Base-by-base conservation (phyloP, 2,888 invertebrate species). In the Galeopsomyia nigrocyanea region DNA sequence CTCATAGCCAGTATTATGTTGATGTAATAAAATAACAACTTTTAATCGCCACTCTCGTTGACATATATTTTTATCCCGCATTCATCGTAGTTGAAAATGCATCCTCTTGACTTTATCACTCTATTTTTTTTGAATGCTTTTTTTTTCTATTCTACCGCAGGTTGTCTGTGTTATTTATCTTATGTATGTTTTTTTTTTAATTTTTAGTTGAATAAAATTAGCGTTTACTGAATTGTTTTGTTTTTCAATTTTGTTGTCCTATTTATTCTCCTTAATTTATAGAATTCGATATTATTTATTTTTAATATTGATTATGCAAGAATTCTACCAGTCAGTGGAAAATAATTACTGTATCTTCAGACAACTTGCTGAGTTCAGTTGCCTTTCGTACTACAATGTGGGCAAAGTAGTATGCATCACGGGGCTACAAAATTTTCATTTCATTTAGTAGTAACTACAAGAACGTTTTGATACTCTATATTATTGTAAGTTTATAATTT, bases 11-110 rank as follows among this genome's bases (percentile, higher is more conserved):
- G 81, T 80, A 81, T 83, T 83, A 81, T 79, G 81, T 84, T 84
- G 78, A 81, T 80, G 81, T 83, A 82, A 83, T 84, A 84, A 26
- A 84, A 82, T 80, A 79, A 79, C 63, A 61, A 69, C 57, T 74
- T 69, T 70, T 70, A 75, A 73, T 75, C 55, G 60, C 22, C 60
- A 70, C 57, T n/a, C 47, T 62, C 17, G 19, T 61, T 56, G 46
- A 61, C 16, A 19, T 5, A 26, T 2, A 26, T 73, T 71, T 56
- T 53, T 53, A 47, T 39, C 47, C 51, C 46, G 21, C 46, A 2
- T 22, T 47, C 19, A 53, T 64, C 17, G 51, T 46, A 56, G 57
- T 39, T 17, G 26, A 26, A 5, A 3, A 53, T 53, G 39, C 13
- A 39, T 39, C 13, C 10, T 39, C 1, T 39, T 7, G 13, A 10